Evolutionary conservation across 2,113 vertebrate genomes (phyloP).

Genomic region (Pyxicephalus adspersus): DNA sequence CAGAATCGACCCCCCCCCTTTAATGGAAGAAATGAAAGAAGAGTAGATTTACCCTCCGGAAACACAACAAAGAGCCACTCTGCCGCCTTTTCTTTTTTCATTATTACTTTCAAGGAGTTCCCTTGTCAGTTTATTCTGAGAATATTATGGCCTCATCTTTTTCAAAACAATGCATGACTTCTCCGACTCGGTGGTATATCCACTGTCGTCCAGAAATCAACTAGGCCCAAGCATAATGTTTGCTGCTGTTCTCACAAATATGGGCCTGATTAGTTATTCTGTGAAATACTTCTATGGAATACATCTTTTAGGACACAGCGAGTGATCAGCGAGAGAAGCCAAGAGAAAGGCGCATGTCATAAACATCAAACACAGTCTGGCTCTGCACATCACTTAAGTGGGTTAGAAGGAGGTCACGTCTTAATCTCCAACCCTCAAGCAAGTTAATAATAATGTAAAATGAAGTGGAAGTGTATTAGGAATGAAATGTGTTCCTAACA

Average conservation of each 20-base stretch:
- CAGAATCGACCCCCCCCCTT: constrained; percentile 52
- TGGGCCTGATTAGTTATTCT: constrained; percentile 42
- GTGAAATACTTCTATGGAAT: constrained; percentile 11
- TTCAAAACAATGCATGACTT: constrained; percentile 59
- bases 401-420: constrained; percentile 27
- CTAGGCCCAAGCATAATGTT: constrained; percentile 48
- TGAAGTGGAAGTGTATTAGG: background rate
- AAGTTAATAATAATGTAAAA: constrained; percentile 1
- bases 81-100: constrained; percentile 54
- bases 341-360: constrained; percentile 31
- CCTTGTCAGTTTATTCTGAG: constrained; percentile 59
- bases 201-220: constrained; percentile 59
- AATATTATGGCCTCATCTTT: constrained; percentile 61
- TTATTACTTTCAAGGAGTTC: constrained; percentile 47
- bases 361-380: constrained; percentile 44
- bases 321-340: constrained; percentile 13
- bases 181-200: constrained; percentile 56
- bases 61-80: constrained; percentile 56
- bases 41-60: constrained; percentile 58
- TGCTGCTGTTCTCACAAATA: constrained; percentile 34
- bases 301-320: constrained; percentile 34
- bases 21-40: constrained; percentile 44
- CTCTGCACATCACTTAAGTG: constrained; percentile 7
- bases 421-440: constrained; percentile 25
- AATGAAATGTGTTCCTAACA: background rate